phyloP scores from a whole-genome alignment of 2,113 vertebrate species.

The Morone chrysops region DNA sequence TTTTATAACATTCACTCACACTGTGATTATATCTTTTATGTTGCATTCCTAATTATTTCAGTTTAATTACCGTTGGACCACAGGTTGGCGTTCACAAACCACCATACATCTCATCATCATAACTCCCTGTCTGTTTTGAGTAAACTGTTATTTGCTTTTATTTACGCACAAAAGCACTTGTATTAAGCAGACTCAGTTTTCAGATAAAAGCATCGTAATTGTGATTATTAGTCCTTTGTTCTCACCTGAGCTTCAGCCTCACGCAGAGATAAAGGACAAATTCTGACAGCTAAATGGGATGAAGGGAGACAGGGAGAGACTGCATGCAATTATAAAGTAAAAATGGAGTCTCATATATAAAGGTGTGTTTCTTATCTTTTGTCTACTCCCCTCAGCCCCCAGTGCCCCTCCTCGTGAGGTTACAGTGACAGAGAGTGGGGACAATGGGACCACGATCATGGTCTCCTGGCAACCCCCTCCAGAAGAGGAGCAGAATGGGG shows the following conservation, averaged over 20 bases:
- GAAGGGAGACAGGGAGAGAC: conserved; percentile 7
- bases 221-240: conserved; percentile 64
- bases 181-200: conserved; percentile 12
- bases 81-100: conserved; percentile 43
- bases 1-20: conserved; percentile 40
- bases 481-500: conserved; percentile 93
- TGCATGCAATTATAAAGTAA: conserved; percentile 14
- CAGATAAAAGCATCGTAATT: conserved; percentile 45
- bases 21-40: conserved; percentile 45
- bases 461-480: conserved; percentile 97
- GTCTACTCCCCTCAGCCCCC: conserved; percentile 85
- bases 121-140: conserved; percentile 37
- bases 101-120: conserved; percentile 18
- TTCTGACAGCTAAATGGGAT: conserved; percentile 41
- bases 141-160: conserved; percentile 51
- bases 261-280: conserved; percentile 40
- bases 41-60: conserved; percentile 61
- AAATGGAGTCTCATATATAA: conserved; percentile 26
- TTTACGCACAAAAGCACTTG: conserved; percentile 17
- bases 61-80: conserved; percentile 56
- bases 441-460: conserved; percentile 93
- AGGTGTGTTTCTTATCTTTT: conserved; percentile 70
- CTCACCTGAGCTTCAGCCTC: conserved; percentile 43
- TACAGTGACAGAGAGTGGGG: conserved; percentile 93
- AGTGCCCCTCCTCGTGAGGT: conserved; percentile 95